Conservation (phyloP, 2,797 vertebrate species). For the Lemur catta region DNA sequence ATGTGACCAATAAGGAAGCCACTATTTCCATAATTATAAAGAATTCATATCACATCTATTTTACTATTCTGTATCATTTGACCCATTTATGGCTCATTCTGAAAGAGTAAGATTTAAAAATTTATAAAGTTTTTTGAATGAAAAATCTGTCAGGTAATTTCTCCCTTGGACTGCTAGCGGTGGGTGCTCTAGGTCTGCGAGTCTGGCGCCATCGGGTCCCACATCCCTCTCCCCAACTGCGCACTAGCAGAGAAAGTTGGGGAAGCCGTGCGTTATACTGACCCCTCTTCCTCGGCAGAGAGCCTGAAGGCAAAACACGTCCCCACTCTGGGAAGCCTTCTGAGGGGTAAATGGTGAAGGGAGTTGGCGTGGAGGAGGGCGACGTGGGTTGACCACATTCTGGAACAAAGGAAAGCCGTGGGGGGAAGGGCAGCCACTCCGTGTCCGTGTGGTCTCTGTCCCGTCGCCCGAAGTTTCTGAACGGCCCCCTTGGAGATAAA, state of each 20-base stretch:
- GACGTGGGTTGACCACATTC: not conserved
- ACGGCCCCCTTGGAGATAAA: not conserved
- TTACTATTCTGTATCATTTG: constrained; percentile 76
- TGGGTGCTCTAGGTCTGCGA: not conserved
- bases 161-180: not conserved
- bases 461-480: not conserved
- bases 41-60: constrained; percentile 83
- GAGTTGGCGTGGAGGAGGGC: not conserved
- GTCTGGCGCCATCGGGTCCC: not conserved
- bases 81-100: constrained; percentile 81
- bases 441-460: not conserved
- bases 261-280: not conserved
- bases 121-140: constrained; percentile 74
- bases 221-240: not conserved
- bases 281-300: not conserved
- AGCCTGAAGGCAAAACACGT: rapidly evolving
- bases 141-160: constrained; percentile 68
- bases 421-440: not conserved
- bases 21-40: constrained; percentile 83
- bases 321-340: not conserved
- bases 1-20: constrained; percentile 81
- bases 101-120: constrained; percentile 81
- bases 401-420: not conserved
- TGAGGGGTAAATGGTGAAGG: not conserved
- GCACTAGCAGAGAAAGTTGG: not conserved